phyloP scores from a whole-genome alignment of 2,797 vertebrate species.

The Amphiprion clarkii region DNA sequence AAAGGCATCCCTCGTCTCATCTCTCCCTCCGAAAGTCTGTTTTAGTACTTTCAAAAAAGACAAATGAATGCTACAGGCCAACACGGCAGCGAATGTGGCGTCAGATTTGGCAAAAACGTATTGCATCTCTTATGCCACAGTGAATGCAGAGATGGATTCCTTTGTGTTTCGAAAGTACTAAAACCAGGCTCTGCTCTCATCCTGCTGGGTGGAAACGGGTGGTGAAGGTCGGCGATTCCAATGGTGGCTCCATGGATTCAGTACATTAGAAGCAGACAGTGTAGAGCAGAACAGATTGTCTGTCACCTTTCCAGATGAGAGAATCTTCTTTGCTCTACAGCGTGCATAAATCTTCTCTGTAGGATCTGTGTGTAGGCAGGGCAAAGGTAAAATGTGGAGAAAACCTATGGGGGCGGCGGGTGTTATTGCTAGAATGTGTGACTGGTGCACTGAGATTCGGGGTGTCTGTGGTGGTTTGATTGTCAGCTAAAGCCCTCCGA shows the following conservation, averaged over 20 bases:
- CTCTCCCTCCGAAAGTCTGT: constrained; percentile 57
- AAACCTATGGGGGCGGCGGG: constrained; percentile 38
- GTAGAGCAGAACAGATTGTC: constrained; percentile 72
- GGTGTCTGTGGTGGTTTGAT: constrained; percentile 77
- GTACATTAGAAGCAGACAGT: constrained; percentile 48
- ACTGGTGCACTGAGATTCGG: constrained; percentile 66
- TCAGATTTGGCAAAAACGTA: background rate
- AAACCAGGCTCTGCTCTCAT: constrained; percentile 55
- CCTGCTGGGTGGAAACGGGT: constrained; percentile 50
- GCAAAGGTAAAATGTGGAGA: constrained; percentile 25
- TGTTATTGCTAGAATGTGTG: constrained; percentile 64
- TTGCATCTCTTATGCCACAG: background rate
- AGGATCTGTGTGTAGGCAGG: constrained; percentile 40
- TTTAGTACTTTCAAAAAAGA: constrained; percentile 67
- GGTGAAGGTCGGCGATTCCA: constrained; percentile 84
- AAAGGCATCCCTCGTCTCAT: constrained; percentile 58
- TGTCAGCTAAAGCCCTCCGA: constrained; percentile 77
- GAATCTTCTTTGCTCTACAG: constrained; percentile 72
- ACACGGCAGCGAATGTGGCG: background rate
- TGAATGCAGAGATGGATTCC: background rate
- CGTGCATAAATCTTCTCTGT: constrained; percentile 30
- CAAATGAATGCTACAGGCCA: constrained; percentile 29
- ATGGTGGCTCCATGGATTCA: constrained; percentile 81
- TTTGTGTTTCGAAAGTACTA: constrained; percentile 47
- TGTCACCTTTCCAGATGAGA: constrained; percentile 40